Conservation (phyloP, 2,888 invertebrate species). For the Cryptus armator region DNA sequence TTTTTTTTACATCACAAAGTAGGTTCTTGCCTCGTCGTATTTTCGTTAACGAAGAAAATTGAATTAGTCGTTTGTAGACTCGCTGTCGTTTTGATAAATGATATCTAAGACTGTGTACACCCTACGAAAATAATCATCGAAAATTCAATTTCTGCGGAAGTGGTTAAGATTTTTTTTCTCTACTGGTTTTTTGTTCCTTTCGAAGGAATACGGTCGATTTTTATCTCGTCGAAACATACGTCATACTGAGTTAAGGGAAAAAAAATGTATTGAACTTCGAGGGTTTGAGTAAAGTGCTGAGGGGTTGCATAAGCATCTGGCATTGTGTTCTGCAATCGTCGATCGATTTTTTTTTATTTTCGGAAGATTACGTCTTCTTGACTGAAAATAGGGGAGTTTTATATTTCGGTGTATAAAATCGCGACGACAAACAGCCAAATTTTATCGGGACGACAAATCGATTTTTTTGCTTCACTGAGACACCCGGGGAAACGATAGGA, state of each 20-base stretch:
- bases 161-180: conserved; percentile 39
- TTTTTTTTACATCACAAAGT: not conserved
- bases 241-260: not conserved
- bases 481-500: conserved; percentile 24
- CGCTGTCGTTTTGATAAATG: not conserved
- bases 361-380: not conserved
- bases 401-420: too few species aligned
- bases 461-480: conserved; percentile 46
- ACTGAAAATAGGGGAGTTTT: too few species aligned
- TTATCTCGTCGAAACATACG: conserved; percentile 45
- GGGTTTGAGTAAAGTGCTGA: not conserved
- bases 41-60: not conserved
- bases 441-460: not conserved
- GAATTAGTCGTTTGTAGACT: not conserved
- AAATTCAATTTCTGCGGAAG: conserved; percentile 35
- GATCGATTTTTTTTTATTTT: not conserved
- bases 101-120: not conserved
- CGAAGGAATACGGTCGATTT: conserved; percentile 4
- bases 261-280: conserved; percentile 2
- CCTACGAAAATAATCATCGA: conserved; percentile 8
- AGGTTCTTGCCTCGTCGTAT: not conserved
- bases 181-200: conserved; percentile 6
- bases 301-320: not conserved
- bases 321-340: not conserved
- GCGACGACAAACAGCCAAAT: not conserved